Evolutionary conservation across 1,140 invertebrate species (phyloP).

Genomic region (Wasmannia auropunctata): DNA sequence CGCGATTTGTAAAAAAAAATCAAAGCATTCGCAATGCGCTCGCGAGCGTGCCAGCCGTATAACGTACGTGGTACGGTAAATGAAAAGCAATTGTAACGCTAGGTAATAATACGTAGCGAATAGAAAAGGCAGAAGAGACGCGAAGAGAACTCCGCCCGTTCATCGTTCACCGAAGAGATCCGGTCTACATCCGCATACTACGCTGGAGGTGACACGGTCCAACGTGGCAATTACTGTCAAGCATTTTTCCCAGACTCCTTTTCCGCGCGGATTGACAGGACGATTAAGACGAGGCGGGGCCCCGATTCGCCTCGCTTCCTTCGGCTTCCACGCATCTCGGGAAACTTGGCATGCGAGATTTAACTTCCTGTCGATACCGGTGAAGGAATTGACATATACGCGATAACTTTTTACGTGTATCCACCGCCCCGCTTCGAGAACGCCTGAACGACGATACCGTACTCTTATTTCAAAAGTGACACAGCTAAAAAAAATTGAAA

Average conservation of each 20-base stretch:
- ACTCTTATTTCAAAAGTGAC: no score
- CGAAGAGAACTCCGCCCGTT: neutral
- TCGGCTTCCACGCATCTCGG: neutral
- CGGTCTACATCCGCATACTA: neutral
- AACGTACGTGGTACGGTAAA: neutral
- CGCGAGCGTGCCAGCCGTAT: neutral
- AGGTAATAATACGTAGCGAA: neutral
- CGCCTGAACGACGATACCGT: constrained; percentile 5
- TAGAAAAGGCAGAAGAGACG: neutral
- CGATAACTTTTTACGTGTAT: neutral
- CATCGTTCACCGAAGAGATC: neutral
- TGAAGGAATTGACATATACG: neutral
- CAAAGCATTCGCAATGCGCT: no score
- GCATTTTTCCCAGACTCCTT: neutral
- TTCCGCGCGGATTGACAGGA: constrained; percentile 1
- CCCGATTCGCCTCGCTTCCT: constrained; percentile 14
- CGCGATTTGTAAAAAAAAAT: neutral
- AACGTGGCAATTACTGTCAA: neutral
- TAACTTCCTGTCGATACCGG: neutral
- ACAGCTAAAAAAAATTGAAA: no score
- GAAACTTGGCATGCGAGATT: neutral
- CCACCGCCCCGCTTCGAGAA: neutral
- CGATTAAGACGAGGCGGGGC: constrained; percentile 3
- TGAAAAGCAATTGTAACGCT: neutral
- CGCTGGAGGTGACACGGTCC: neutral